Percentiles rank a stretch among this genome's conserved stretches.
phyloP scores from a whole-genome alignment of 2,797 vertebrate species.

The Halcyon smyrnensis region DNA sequence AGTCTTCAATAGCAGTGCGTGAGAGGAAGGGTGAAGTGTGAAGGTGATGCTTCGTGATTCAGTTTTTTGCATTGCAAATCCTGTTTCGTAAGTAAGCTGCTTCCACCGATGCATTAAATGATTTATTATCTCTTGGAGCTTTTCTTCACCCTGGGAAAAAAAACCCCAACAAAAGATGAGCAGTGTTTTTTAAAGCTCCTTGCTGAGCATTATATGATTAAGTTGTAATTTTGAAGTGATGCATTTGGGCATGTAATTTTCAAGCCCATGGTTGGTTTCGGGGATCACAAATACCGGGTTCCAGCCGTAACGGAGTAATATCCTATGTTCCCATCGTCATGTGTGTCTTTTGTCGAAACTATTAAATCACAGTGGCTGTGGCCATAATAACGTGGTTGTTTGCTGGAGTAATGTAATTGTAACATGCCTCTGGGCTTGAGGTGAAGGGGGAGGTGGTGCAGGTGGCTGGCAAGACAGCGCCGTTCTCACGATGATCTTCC shows the following conservation, averaged over 20 bases:
- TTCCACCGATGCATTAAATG: neutral
- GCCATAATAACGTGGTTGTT: slow-evolving; percentile 47
- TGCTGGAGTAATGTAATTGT: slow-evolving; percentile 61
- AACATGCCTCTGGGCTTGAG: slow-evolving; percentile 55
- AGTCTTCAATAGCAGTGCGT: neutral
- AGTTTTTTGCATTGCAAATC: slow-evolving; percentile 49
- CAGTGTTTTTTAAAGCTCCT: neutral
- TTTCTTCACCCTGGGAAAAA: neutral
- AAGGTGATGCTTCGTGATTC: neutral
- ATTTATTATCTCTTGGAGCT: slow-evolving; percentile 33
- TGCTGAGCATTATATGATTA: neutral
- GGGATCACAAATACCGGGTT: slow-evolving; percentile 14
- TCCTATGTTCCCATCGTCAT: slow-evolving; percentile 28
- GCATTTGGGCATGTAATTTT: slow-evolving; percentile 3
- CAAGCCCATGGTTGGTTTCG: slow-evolving; percentile 16
- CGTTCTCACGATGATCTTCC: neutral
- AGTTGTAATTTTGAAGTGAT: slow-evolving; percentile 9
- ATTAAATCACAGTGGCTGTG: slow-evolving; percentile 54
- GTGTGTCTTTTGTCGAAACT: slow-evolving; percentile 56
- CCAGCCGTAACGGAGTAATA: slow-evolving; percentile 51
- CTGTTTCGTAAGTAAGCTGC: neutral
- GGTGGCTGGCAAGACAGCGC: slow-evolving; percentile 20
- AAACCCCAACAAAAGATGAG: neutral
- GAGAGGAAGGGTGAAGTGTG: slow-evolving; percentile 1
- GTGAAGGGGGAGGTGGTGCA: slow-evolving; percentile 30